Conservation (phyloP, 2,888 invertebrate species). For the Xylota sylvarum region DNA sequence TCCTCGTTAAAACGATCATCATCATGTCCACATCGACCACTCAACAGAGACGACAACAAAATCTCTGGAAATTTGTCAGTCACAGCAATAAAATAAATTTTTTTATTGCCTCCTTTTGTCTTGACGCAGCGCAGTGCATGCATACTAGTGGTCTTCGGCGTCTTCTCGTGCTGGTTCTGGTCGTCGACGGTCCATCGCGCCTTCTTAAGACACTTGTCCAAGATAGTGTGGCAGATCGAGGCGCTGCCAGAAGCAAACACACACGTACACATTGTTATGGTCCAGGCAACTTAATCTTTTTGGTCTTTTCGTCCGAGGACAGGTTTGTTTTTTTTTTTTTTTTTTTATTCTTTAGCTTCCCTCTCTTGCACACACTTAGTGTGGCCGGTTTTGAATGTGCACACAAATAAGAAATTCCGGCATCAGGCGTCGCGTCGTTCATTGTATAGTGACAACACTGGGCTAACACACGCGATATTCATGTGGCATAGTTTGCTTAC, state of each 20-base stretch:
- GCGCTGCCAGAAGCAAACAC: slow-evolving; percentile 34
- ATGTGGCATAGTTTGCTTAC: slow-evolving; percentile 43
- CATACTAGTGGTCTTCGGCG: slow-evolving; percentile 20
- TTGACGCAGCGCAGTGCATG: slow-evolving; percentile 1
- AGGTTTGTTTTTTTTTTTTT: slow-evolving; percentile 55
- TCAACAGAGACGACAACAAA: slow-evolving; percentile 67
- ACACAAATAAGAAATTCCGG: slow-evolving; percentile 53
- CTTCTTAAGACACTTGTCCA: slow-evolving; percentile 69
- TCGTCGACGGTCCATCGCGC: slow-evolving; percentile 40
- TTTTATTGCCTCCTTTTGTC: slow-evolving; percentile 70
- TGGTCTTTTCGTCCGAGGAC: slow-evolving; percentile 57
- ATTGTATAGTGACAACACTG: slow-evolving; percentile 26
- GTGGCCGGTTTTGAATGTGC: slow-evolving; percentile 54
- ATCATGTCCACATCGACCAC: slow-evolving; percentile 65
- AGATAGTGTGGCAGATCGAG: slow-evolving; percentile 49
- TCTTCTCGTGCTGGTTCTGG: slow-evolving; percentile 18
- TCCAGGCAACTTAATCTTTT: slow-evolving; percentile 70
- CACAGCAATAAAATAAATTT: slow-evolving; percentile 71
- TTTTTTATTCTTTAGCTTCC: slow-evolving; percentile 4
- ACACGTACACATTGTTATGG: slow-evolving; percentile 34
- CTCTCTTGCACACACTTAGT: neutral
- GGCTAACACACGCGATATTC: slow-evolving; percentile 29
- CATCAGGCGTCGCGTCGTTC: slow-evolving; percentile 51
- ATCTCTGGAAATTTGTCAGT: slow-evolving; percentile 74
- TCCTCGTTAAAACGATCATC: slow-evolving; percentile 52